Conservation (phyloP, 2,113 vertebrate species). For the Corythornis madagascariensis region DNA sequence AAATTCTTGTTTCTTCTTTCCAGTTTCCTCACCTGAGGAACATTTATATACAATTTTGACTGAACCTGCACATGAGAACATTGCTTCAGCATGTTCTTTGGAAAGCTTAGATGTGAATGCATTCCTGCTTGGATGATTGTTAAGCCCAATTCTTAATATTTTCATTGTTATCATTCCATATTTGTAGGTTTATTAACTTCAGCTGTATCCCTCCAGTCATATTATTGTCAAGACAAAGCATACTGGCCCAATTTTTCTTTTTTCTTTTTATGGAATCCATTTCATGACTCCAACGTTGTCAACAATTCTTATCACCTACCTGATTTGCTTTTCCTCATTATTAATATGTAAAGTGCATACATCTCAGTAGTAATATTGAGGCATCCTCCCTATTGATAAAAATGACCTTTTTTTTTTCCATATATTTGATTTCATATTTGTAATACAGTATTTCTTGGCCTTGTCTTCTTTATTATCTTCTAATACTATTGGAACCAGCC, state of each 20-base stretch:
- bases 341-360: background rate
- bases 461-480: background rate
- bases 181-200: background rate
- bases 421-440: background rate
- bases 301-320: rapidly evolving
- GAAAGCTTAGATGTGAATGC: background rate
- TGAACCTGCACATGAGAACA: background rate
- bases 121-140: background rate
- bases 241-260: background rate
- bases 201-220: background rate
- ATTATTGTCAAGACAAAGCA: background rate
- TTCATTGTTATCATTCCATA: background rate
- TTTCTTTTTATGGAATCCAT: background rate
- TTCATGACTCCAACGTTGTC: background rate
- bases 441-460: background rate
- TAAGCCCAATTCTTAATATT: background rate
- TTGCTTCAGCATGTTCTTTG: background rate
- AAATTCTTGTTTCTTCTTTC: background rate
- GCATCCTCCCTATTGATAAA: background rate
- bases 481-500: background rate
- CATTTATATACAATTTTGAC: background rate
- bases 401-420: background rate
- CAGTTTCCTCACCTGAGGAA: background rate
- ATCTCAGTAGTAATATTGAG: background rate
- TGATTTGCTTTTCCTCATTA: background rate